Evolutionary conservation across 2,113 vertebrate genomes (phyloP).

Genomic region (Haplotaxodon microlepis): DNA sequence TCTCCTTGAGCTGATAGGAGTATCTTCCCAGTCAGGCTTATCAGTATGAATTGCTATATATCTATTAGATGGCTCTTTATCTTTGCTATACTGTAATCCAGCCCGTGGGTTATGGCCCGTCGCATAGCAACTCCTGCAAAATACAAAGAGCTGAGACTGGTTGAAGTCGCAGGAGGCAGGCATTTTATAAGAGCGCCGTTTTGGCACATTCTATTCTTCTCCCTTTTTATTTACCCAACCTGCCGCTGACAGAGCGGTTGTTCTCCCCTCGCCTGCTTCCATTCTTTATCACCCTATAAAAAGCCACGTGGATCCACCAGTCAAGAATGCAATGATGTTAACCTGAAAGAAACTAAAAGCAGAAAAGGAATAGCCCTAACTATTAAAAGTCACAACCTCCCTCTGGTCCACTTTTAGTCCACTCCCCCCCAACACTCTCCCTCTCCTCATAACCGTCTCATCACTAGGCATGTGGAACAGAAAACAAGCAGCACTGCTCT

Average conservation of each 20-base stretch:
- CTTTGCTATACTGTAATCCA: constrained; percentile 24
- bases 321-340: constrained; percentile 32
- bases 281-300: constrained; percentile 44
- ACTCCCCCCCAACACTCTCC: background rate
- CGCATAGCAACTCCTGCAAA: constrained; percentile 56
- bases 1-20: background rate
- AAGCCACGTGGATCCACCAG: constrained; percentile 40
- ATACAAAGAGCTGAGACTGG: constrained; percentile 34
- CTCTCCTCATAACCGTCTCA: background rate
- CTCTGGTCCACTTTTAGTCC: background rate
- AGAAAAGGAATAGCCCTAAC: background rate
- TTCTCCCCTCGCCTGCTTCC: background rate
- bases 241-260: constrained; percentile 17
- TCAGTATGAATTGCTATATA: constrained; percentile 17
- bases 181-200: constrained; percentile 6
- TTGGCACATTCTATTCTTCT: constrained; percentile 13
- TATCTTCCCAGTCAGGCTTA: background rate
- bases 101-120: constrained; percentile 32
- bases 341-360: constrained; percentile 2
- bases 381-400: background rate
- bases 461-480: constrained; percentile 45
- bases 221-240: constrained; percentile 20
- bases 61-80: constrained; percentile 36
- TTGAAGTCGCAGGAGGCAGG: background rate
- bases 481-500: constrained; percentile 39